Base-by-base conservation (phyloP, 2,888 invertebrate genomes). In the Trisateles emortualis region DNA sequence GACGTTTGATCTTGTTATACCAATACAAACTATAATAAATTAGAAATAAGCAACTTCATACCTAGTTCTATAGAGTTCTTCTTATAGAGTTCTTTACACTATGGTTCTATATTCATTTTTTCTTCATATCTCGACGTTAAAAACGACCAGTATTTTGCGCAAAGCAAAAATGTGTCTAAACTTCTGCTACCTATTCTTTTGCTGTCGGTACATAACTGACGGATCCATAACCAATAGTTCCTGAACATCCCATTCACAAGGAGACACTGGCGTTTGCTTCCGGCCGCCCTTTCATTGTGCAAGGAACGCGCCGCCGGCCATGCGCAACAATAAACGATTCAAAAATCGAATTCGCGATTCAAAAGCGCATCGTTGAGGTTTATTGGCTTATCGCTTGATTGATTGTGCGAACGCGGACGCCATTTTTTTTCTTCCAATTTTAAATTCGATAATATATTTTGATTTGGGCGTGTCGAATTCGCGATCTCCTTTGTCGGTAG, bases 331-430 rank as follows among this genome's bases (percentile, higher is more conserved):
- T 86, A 70, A 63, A 58, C 80, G 76, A 87, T 86, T 84, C 87
- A 89, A 88, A 90, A 88, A 89, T 90, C 88, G 87, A 86, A 90
- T 90, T 87, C 87, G 75, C 78, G 81, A 90, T 90, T 90, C 90
- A 92, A 92, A 92, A 91, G 92, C 86, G 88, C 92, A 92, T 92
- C 92, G 92, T 90, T 92, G 92, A 92, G 92, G 92, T 92, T 92
- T 92, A 92, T 92, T 92, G 92, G 92, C 92, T 92, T 91, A 92
- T 91, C 89, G 90, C 89, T 89, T 92, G 92, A 92, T 92, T 90
- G 92, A 92, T 92, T 92, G 92, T 90, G 90, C 90, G 91, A 91
- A 91, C 83, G 69, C 77, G 74, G 81, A 78, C 77, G 80, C 82
- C 68, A 73, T 77, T 78, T 80, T 81, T 72, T 69, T 56, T 61